A percentile compares a stretch with the other conserved stretches of the same genome.
Evolutionary conservation across 2,797 vertebrate species (phyloP).

Genomic region (Thripadectes ignobilis): DNA sequence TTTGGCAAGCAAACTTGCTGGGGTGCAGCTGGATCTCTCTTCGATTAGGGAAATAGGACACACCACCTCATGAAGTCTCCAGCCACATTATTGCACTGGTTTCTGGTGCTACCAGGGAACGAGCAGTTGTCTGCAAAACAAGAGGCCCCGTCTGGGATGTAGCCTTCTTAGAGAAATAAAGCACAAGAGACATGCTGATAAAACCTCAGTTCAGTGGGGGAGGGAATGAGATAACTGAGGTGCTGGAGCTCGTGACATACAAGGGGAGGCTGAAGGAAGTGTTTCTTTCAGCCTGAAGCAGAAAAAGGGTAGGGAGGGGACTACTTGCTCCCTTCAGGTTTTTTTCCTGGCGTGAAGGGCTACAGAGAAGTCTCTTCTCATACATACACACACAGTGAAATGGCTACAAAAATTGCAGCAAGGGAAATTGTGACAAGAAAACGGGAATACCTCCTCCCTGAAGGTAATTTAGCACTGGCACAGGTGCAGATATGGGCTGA

Average conservation of each 20-base stretch:
- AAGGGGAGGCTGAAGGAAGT: neutral
- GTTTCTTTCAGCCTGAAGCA: neutral
- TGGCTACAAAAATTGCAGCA: neutral
- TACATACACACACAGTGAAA: neutral
- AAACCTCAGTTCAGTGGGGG: neutral
- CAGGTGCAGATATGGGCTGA: neutral
- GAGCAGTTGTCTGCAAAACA: neutral
- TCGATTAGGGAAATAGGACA: rapidly evolving
- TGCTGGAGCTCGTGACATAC: neutral
- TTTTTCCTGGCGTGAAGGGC: neutral
- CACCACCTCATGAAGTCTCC: rapidly evolving
- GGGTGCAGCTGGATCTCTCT: neutral
- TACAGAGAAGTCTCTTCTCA: neutral
- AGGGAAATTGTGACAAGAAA: neutral
- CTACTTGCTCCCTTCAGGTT: neutral
- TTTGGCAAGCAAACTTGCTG: neutral
- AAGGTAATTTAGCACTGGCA: neutral
- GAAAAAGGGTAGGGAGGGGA: neutral
- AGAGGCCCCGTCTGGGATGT: neutral
- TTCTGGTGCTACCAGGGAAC: neutral
- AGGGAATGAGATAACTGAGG: neutral
- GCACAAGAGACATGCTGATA: neutral
- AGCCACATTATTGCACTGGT: neutral
- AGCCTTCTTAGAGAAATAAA: neutral
- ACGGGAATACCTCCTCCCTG: neutral